Conservation (phyloP, 2,888 invertebrate species). For the Lathronympha strigana region DNA sequence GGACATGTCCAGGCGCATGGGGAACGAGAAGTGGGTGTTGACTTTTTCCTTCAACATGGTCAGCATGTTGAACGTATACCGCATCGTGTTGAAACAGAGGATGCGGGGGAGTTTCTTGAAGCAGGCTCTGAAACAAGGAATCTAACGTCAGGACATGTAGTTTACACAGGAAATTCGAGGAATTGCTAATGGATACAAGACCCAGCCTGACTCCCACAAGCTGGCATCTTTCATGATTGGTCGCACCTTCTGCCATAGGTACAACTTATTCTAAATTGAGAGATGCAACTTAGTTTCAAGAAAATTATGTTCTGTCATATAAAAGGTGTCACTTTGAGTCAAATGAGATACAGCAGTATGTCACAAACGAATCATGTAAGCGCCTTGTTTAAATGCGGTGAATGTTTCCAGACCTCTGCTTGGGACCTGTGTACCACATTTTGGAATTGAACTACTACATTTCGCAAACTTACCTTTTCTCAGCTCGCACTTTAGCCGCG, state of each 20-base stretch:
- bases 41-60: constrained; percentile 99
- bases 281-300: no score
- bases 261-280: no score
- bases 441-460: neutral
- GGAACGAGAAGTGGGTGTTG: constrained; percentile 98
- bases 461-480: constrained; percentile 87
- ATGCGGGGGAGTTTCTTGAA: constrained; percentile 97
- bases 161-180: no score
- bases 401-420: neutral
- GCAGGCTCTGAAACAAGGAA: constrained; percentile 87
- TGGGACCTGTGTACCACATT: neutral
- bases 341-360: no score
- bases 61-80: constrained; percentile 98
- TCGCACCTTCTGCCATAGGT: no score
- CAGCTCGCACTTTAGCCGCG: constrained; percentile 96
- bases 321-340: no score
- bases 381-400: no score
- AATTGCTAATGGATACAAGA: no score
- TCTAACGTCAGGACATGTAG: neutral
- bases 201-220: no score
- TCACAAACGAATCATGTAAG: no score
- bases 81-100: constrained; percentile 98
- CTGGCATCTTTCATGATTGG: no score
- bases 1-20: constrained; percentile 96
- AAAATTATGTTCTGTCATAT: no score